Evolutionary conservation across 2,888 invertebrate species (phyloP).

Genomic region (Caenorhabditis angaria): DNA sequence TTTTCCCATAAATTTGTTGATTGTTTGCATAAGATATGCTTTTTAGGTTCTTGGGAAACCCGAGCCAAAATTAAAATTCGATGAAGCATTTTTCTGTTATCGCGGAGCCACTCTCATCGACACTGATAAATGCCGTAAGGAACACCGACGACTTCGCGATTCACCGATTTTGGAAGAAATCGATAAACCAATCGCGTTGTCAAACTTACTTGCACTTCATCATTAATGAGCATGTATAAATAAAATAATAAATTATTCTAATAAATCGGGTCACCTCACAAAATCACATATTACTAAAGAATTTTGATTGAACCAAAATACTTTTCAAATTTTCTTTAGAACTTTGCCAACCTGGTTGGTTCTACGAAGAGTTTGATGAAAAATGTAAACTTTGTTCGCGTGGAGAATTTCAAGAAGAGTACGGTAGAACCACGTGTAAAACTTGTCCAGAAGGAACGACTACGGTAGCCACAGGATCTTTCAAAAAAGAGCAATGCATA

Average conservation of each 20-base stretch:
- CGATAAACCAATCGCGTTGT: conserved; percentile 34
- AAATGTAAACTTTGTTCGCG: conserved; percentile 38
- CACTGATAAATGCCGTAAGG: conserved; percentile 60
- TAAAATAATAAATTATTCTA: background rate
- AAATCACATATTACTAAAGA: no score
- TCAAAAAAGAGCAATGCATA: conserved; percentile 37
- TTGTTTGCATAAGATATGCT: background rate
- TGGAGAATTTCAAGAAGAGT: conserved; percentile 50
- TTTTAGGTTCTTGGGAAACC: conserved; percentile 65
- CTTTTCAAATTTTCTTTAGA: no score
- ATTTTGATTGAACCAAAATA: no score
- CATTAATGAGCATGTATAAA: background rate
- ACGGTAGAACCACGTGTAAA: conserved; percentile 47
- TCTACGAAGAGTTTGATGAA: conserved; percentile 39
- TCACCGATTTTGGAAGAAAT: conserved; percentile 42
- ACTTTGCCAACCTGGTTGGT: conserved; percentile 47
- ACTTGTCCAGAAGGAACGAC: conserved; percentile 41
- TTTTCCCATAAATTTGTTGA: background rate
- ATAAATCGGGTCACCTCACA: no score
- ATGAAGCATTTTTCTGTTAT: conserved; percentile 71
- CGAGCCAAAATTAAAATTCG: conserved; percentile 59
- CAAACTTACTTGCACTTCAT: background rate
- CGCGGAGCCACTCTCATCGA: conserved; percentile 58
- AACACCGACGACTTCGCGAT: conserved; percentile 41
- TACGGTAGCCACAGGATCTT: conserved; percentile 35